These are phyloP conservation scores for Rotaria socialis DNA, from an alignment of 2,888 invertebrate genomes.

Conservation along the genomic window DNA sequence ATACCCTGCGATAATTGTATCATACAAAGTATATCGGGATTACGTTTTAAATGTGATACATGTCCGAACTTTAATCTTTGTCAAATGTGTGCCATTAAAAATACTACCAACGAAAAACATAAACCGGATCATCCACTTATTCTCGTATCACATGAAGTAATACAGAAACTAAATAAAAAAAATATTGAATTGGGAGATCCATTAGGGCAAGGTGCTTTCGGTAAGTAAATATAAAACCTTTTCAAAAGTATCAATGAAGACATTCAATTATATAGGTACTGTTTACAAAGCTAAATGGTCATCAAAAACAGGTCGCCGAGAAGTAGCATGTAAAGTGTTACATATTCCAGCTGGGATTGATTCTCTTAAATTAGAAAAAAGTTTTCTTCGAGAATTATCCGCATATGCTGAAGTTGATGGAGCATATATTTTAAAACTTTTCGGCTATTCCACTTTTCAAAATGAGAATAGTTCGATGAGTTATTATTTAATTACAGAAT, in stretches of 20 bases:
- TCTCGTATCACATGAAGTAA: background rate
- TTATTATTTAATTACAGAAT: background rate
- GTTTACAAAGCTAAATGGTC: background rate
- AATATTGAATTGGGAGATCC: background rate
- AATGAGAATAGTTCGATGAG: background rate
- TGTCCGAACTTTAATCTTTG: slow-evolving; percentile 20
- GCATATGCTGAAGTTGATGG: background rate
- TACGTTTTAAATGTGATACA: slow-evolving; percentile 38
- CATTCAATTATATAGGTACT: background rate
- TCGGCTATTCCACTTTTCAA: background rate
- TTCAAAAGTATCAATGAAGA: too few species aligned
- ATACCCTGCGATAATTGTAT: background rate
- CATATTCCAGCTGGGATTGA: background rate
- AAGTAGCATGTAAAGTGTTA: background rate
- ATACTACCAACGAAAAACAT: background rate
- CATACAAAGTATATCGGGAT: background rate
- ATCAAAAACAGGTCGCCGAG: background rate
- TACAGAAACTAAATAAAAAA: background rate
- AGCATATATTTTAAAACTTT: background rate
- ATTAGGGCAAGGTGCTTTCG: background rate
- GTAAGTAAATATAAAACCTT: background rate
- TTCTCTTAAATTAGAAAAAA: background rate
- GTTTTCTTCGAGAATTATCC: background rate
- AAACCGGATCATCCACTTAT: slow-evolving; percentile 20
- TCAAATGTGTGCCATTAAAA: background rate